These are phyloP conservation scores for Eriocheir sinensis DNA, from an alignment of 1,140 invertebrate genomes.

Conservation along the genomic window DNA sequence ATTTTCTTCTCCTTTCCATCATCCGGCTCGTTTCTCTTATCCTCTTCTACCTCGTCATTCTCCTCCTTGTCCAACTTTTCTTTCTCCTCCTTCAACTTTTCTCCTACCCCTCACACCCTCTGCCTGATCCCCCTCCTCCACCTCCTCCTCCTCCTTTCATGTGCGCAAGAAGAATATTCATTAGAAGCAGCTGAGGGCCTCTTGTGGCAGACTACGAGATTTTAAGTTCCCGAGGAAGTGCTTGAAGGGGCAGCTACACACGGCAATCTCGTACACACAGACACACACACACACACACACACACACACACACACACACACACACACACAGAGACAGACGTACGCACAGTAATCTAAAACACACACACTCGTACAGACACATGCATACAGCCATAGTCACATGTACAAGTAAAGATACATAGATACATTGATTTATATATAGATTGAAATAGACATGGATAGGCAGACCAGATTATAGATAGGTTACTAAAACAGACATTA, in stretches of 20 bases:
- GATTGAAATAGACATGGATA: too few relatives aligned
- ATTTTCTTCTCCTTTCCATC: not conserved
- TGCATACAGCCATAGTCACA: too few relatives aligned
- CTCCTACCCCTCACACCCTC: not conserved
- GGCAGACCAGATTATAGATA: too few relatives aligned
- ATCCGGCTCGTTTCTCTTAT: too few relatives aligned
- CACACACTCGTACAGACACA: too few relatives aligned
- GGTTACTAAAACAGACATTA: too few relatives aligned
- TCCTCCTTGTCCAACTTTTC: not conserved
- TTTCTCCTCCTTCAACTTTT: not conserved
- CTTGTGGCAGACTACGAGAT: not conserved
- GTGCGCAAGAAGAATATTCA: not conserved
- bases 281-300: too few relatives aligned
- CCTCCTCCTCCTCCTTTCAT: conserved; percentile 6
- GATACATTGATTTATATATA: too few relatives aligned
- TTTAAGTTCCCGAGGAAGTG: not conserved
- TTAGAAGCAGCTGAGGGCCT: not conserved
- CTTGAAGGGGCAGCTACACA: not conserved
- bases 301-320: too few relatives aligned
- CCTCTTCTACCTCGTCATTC: not conserved
- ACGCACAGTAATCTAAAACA: too few relatives aligned
- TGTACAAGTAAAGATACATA: too few relatives aligned
- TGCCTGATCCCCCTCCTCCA: not conserved
- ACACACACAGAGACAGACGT: too few relatives aligned
- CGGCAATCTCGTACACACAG: not conserved